Evolutionary conservation across 2,888 invertebrate species (phyloP).

Genomic region (Mamestra brassicae): DNA sequence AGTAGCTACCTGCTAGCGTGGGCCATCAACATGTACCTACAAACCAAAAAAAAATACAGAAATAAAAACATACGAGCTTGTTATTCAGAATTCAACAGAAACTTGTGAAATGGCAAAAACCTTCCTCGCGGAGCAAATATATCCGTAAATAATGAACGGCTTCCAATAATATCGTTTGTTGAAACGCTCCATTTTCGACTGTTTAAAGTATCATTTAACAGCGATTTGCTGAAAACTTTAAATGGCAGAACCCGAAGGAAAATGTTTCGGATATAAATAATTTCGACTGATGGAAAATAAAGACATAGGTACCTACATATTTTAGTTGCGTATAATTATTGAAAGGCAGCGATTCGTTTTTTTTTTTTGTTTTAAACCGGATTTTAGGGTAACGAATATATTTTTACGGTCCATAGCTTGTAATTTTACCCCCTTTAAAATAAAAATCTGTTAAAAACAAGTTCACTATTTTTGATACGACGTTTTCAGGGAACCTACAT

Average conservation of each 20-base stretch:
- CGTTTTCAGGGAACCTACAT: no score
- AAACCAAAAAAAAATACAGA: neutral
- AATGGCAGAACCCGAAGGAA: slow-evolving; percentile 16
- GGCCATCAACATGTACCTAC: no score
- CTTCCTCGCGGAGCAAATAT: slow-evolving; percentile 38
- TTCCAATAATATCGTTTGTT: slow-evolving; percentile 47
- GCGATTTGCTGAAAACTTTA: slow-evolving; percentile 43
- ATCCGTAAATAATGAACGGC: slow-evolving; percentile 59
- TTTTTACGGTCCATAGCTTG: no score
- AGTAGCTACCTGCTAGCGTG: no score
- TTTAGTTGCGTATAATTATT: neutral
- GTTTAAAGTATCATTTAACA: slow-evolving; percentile 57
- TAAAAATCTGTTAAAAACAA: no score
- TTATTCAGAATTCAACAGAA: slow-evolving; percentile 26
- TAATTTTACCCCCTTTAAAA: no score
- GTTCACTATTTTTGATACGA: no score
- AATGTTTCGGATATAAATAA: slow-evolving; percentile 4
- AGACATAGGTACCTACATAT: slow-evolving; percentile 4
- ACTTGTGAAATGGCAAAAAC: slow-evolving; percentile 32
- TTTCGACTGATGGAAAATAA: neutral
- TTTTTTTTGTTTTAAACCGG: no score
- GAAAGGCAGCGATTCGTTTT: no score
- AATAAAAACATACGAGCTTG: slow-evolving; percentile 18
- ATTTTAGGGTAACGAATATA: no score
- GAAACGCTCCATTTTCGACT: slow-evolving; percentile 41